These are phyloP conservation scores for Euplexia lucipara DNA, from an alignment of 2,888 invertebrate species.

Conservation along the genomic window DNA sequence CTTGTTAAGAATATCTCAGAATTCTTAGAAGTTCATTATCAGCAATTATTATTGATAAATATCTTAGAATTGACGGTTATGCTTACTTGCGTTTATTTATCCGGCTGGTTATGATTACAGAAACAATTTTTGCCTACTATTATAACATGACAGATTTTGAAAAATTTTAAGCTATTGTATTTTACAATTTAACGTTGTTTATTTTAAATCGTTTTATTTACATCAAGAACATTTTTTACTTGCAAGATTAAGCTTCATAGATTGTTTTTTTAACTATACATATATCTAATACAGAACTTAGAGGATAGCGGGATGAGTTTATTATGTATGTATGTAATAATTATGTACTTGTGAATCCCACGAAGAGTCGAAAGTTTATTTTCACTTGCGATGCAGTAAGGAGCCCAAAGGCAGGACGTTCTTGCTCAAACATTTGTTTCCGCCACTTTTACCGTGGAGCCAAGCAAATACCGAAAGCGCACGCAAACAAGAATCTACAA, in stretches of 20 bases:
- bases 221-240: too few species aligned
- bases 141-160: too few species aligned
- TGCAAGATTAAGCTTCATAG: too few species aligned
- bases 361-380: too few species aligned
- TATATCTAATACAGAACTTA: too few species aligned
- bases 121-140: neutral
- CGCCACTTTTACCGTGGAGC: constrained; percentile 34
- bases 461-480: constrained; percentile 40
- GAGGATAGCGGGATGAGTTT: too few species aligned
- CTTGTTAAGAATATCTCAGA: constrained; percentile 9
- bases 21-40: constrained; percentile 12
- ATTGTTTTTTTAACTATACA: too few species aligned
- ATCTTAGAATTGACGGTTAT: neutral
- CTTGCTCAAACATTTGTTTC: constrained; percentile 52
- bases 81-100: neutral
- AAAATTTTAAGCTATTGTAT: too few species aligned
- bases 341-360: too few species aligned
- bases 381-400: constrained; percentile 17
- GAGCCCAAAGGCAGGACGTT: constrained; percentile 12
- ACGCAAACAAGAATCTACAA: constrained; percentile 41
- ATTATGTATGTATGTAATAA: too few species aligned
- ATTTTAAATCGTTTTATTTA: too few species aligned
- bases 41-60: neutral
- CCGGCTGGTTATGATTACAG: neutral
- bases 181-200: too few species aligned